These are phyloP conservation scores for Cryptocephalus moraei DNA, from an alignment of 2,888 invertebrate genomes.

Conservation along the genomic window DNA sequence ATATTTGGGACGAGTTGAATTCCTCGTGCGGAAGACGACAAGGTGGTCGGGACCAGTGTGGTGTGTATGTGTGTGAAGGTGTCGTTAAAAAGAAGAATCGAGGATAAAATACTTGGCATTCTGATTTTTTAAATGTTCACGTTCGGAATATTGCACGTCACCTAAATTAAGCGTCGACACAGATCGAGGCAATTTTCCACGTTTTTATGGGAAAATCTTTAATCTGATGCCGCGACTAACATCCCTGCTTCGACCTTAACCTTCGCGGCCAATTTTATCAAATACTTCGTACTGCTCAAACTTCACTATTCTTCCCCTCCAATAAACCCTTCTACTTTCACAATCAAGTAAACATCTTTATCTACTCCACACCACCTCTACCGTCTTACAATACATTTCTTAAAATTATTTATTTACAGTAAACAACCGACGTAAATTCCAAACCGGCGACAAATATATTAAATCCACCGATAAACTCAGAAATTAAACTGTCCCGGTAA, in stretches of 20 bases:
- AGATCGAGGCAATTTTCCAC: constrained; percentile 13
- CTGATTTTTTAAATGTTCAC: constrained; percentile 10
- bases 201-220: constrained; percentile 19
- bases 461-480: too few species aligned
- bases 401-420: constrained; percentile 1
- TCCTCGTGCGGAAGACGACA: constrained; percentile 20
- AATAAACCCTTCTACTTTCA: too few species aligned
- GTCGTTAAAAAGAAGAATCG: constrained; percentile 23
- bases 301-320: too few species aligned
- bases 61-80: constrained; percentile 10
- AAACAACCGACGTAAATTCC: constrained; percentile 9
- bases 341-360: too few species aligned
- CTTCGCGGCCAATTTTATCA: too few species aligned
- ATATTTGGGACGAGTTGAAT: constrained; percentile 27
- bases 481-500: too few species aligned
- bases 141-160: constrained; percentile 11
- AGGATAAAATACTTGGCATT: constrained; percentile 17
- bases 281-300: too few species aligned
- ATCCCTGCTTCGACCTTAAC: too few species aligned
- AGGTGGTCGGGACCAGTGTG: constrained; percentile 20
- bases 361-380: too few species aligned
- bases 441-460: constrained; percentile 2
- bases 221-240: constrained; percentile 15
- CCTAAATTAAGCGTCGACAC: constrained; percentile 13
- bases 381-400: not conserved